Conservation (phyloP, 2,888 invertebrate genomes). For the Alloscopus bannaensis region DNA sequence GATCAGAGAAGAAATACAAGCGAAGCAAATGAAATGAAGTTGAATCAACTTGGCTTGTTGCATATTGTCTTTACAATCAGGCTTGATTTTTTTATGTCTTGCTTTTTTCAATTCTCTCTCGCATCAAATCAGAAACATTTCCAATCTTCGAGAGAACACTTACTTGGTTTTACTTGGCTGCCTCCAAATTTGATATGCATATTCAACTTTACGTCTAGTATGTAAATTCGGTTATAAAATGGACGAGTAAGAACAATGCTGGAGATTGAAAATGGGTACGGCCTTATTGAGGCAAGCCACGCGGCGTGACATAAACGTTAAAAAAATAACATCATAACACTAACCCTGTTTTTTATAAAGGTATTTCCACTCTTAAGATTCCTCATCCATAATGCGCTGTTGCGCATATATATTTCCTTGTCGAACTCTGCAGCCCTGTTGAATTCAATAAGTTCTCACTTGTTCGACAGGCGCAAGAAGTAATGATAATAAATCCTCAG, state of each 20-base stretch:
- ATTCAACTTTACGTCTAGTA: neutral
- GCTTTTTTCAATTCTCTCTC: no score
- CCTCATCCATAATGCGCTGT: no score
- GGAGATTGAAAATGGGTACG: constrained; percentile 18
- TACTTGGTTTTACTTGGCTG: neutral
- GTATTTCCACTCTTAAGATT: no score
- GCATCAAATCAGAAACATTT: no score
- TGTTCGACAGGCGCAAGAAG: constrained; percentile 43
- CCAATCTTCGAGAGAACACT: no score
- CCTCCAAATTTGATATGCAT: neutral
- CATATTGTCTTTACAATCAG: constrained; percentile 3
- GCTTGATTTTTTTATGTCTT: no score
- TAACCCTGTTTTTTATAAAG: no score
- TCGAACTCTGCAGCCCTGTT: constrained; percentile 5
- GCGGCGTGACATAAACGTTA: constrained; percentile 15
- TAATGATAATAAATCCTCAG: constrained; percentile 40
- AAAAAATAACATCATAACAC: constrained; percentile 8
- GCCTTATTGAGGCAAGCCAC: neutral
- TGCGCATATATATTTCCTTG: no score
- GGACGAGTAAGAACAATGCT: constrained; percentile 10
- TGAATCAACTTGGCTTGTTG: constrained; percentile 8
- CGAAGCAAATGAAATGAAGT: constrained; percentile 7
- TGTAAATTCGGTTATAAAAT: constrained; percentile 21
- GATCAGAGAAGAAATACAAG: neutral
- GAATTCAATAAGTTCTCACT: constrained; percentile 42